Evolutionary conservation across 2,888 invertebrate genomes (phyloP).

Genomic region (Pseudolycoriella hygida): DNA sequence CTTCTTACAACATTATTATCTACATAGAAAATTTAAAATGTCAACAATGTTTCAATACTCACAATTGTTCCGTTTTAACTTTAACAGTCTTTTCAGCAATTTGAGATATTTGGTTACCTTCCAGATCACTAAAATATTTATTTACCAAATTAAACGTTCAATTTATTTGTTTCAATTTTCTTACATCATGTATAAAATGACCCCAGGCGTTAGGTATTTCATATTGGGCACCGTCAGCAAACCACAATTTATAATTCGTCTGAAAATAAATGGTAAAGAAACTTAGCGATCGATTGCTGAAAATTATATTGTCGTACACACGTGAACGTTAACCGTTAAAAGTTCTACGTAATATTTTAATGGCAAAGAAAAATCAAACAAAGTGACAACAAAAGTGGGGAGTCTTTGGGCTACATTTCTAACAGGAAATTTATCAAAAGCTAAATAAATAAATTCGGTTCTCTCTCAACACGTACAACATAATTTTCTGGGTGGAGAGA

Average conservation of each 20-base stretch:
- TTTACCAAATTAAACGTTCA: no score
- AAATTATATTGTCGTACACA: no score
- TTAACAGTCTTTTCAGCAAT: slow-evolving; percentile 45
- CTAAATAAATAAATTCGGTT: no score
- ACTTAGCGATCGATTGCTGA: no score
- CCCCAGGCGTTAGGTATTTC: slow-evolving; percentile 35
- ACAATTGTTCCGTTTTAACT: slow-evolving; percentile 58
- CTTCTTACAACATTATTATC: neutral
- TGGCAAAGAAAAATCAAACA: no score
- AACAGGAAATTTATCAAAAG: no score
- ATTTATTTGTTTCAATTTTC: slow-evolving; percentile 15
- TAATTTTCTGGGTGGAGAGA: no score
- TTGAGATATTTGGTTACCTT: slow-evolving; percentile 48
- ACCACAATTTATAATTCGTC: slow-evolving; percentile 52
- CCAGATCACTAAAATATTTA: slow-evolving; percentile 39
- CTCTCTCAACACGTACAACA: no score
- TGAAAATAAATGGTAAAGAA: slow-evolving; percentile 27
- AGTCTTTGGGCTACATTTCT: no score
- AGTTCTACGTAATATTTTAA: no score
- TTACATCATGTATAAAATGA: slow-evolving; percentile 52
- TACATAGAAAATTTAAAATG: neutral
- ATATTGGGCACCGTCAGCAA: slow-evolving; percentile 47
- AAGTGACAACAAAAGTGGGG: no score
- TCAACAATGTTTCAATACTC: slow-evolving; percentile 30
- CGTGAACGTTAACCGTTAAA: no score